Base-by-base conservation (phyloP, 2,797 vertebrate species). In the Echeneis naucrates region DNA sequence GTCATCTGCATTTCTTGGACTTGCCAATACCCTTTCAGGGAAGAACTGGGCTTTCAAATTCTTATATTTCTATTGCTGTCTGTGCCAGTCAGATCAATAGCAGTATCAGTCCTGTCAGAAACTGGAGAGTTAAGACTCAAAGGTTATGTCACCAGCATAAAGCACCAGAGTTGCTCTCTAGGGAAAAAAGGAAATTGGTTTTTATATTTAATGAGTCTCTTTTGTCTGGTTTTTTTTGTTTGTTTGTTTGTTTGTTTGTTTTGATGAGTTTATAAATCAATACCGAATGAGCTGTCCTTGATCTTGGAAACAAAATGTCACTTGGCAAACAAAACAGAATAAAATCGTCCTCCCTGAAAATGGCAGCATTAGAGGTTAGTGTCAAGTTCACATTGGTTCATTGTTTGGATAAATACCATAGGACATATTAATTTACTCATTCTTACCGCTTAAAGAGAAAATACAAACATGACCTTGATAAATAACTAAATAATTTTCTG, bases 1-100 rank as follows among this genome's bases (percentile, higher is more conserved):
- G 56, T 89, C 81, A 86, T 65, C 65, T 37, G 42, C 64, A 11
- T 73, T 83, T 75, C 64, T 63, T 63, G 27, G 32, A 60, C 69
- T 51, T 78, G 76, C 85, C 73, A 83, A 72, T 79, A 76, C 30
- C 57, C 66, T 67, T 78, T 75, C 75, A 62, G 37, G 17, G 57
- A 78, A 72, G 84, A 81, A 89, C 80, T 89, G 85, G 57, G 80
- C 75, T 82, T 56, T 37, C 78, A 67, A 59, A 68, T 71, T 56
- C 52, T 70, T 64, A 35, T 61, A 72, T 79, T 85, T 57, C 77
- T 82, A 66, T 42, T n/a, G 66, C 54, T 33, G 3, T 74, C 75
- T 82, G 0, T 60, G 51, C 58, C 65, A 56, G 44, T 53, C 40
- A 19, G 83, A 90, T 92, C 86, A 83, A 88, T 90, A 86, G 56